Evolutionary conservation across 2,113 vertebrate genomes (phyloP), one percentile per base, ranked within the genome.

Genomic region (Grus americana): DNA sequence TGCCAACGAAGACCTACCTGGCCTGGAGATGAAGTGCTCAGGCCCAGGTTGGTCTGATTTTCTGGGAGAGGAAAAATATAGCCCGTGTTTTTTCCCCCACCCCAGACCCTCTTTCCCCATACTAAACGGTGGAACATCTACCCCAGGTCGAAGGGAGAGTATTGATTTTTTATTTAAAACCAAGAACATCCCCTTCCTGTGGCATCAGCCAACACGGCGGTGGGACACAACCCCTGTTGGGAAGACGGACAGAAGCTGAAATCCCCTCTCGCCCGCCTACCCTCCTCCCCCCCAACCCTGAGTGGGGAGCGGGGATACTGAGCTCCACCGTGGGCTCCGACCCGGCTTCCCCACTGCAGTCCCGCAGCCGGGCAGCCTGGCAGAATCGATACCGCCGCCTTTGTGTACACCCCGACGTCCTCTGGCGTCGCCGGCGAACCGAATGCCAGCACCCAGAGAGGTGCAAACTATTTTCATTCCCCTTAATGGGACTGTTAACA

Each of bases 401-500:
- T 63, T 13, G 50, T 30, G 70, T 42, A 5, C 57, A 19, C 2
- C 38, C 65, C 30, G 17, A 47, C 12, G 34, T 59, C 47, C 92
- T 75, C 71, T 59, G 86, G 78, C 80, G 85, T 81, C 62, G 67
- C 81, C 32, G 44, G 67, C 42, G 44, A 86, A 86, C 26, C 72
- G 88, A 93, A 80, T 9, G 83, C 76, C 90, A 89, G 92, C 40
- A 76, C n/a, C 62, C 57, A 12, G 26, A 46, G 85, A 95, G 88
- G 76, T 97, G 93, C 88, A 75, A 97, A 97, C 91, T 95, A 8
- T 88, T 84, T 87, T 90, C 85, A 74, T 76, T 76, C 63, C 70
- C 88, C 90, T 90, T 95, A 97, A 97, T 62, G 95, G 95, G 93
- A 81, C 94, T 73, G 93, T 94, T 97, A 97, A 97, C 90, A 67